These are phyloP conservation scores for Ornithoptera alexandrae DNA, from an alignment of 2,888 invertebrate genomes.

Conservation along the genomic window DNA sequence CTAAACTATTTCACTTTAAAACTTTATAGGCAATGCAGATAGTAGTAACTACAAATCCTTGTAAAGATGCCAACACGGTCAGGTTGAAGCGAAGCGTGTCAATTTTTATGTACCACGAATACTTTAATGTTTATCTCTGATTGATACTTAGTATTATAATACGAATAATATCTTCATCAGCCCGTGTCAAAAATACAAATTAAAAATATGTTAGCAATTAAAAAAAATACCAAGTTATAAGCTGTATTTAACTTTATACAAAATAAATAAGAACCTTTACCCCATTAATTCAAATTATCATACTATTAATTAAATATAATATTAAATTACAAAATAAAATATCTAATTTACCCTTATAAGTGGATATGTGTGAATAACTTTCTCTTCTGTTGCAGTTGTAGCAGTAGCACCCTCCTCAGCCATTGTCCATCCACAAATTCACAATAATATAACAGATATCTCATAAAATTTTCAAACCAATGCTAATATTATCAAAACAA, in stretches of 20 bases:
- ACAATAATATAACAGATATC: slow-evolving; percentile 33
- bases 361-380: slow-evolving; percentile 89
- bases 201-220: too few species aligned
- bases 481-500: slow-evolving; percentile 34
- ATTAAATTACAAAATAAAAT: not conserved
- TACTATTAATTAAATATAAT: not conserved
- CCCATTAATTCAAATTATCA: not conserved
- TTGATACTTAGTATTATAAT: too few species aligned
- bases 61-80: not conserved
- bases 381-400: slow-evolving; percentile 78
- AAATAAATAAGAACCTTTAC: too few species aligned
- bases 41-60: not conserved
- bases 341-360: slow-evolving; percentile 84
- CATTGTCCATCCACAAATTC: slow-evolving; percentile 48
- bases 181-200: too few species aligned
- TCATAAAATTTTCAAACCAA: slow-evolving; percentile 35
- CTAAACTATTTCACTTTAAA: slow-evolving; percentile 45
- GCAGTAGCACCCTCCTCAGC: slow-evolving; percentile 60
- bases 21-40: not conserved
- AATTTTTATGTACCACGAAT: not conserved
- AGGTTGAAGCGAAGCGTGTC: not conserved
- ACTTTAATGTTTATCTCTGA: too few species aligned
- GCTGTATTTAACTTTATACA: too few species aligned
- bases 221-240: not conserved
- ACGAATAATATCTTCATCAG: too few species aligned